Percentiles rank a stretch among this genome's conserved stretches.
These are phyloP conservation scores for Leptopilina myrica DNA, from an alignment of 2,888 invertebrate genomes.

Conservation along the genomic window DNA sequence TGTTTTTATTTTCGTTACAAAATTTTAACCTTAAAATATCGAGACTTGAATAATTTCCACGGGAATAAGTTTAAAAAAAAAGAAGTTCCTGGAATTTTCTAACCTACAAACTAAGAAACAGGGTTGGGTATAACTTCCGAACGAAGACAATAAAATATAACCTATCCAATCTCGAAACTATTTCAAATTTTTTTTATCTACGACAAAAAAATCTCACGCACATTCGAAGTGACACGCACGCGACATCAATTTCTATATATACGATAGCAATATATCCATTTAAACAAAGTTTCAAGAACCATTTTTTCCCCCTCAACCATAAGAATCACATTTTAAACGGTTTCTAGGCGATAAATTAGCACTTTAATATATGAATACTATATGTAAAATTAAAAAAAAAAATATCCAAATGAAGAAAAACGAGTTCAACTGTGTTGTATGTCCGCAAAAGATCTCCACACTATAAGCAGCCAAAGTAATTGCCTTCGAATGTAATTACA, in stretches of 20 bases:
- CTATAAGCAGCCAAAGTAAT: constrained; percentile 39
- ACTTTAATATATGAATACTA: constrained; percentile 1
- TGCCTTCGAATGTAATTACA: constrained; percentile 41
- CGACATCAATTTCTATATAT: constrained; percentile 14
- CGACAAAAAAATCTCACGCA: background rate
- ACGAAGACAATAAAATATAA: too few relatives aligned
- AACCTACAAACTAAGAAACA: too few relatives aligned
- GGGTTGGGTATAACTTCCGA: too few relatives aligned
- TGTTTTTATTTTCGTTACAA: too few relatives aligned
- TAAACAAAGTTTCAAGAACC: constrained; percentile 3
- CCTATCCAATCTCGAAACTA: background rate
- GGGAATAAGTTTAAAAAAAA: too few relatives aligned
- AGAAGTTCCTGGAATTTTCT: too few relatives aligned
- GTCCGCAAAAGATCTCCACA: background rate
- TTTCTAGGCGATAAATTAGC: constrained; percentile 31
- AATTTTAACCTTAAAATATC: too few relatives aligned
- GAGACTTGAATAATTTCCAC: too few relatives aligned
- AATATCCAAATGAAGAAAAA: background rate
- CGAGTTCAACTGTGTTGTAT: background rate
- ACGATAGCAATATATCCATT: background rate
- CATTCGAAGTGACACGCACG: background rate
- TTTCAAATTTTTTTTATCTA: background rate
- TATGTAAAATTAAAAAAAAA: constrained; percentile 28
- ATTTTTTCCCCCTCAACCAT: background rate
- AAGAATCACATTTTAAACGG: constrained; percentile 9